phyloP scores from a whole-genome alignment of 2,113 vertebrate species.

The Ctenodactylus gundi region DNA sequence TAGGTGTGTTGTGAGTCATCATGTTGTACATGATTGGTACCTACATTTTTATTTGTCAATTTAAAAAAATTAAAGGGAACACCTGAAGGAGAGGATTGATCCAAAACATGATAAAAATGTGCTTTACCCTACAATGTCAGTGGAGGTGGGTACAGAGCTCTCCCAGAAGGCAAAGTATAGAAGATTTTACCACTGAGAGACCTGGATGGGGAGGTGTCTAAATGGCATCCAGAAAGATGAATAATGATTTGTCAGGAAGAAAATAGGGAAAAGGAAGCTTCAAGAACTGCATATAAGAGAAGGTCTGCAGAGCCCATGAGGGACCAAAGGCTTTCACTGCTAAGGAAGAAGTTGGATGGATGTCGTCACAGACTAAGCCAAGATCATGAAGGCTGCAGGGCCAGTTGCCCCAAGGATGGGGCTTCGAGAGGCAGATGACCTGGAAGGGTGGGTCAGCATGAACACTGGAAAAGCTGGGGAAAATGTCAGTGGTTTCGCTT shows the following conservation, averaged over 20 bases:
- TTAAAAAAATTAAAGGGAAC: neutral
- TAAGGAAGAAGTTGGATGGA: no score
- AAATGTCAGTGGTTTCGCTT: neutral
- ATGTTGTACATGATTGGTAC: neutral
- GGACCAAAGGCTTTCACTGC: no score
- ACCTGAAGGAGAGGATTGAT: neutral
- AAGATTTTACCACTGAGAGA: neutral
- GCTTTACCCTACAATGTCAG: neutral
- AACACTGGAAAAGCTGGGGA: neutral
- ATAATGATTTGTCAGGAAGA: neutral
- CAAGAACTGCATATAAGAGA: neutral
- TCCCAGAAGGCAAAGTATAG: neutral
- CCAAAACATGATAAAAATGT: neutral
- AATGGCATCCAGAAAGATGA: neutral
- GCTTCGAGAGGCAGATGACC: neutral
- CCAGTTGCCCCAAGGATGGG: neutral
- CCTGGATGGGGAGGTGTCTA: neutral
- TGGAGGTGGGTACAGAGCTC: neutral
- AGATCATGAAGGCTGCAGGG: rapidly evolving
- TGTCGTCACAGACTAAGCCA: no score
- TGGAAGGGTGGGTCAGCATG: neutral
- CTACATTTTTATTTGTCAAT: neutral
- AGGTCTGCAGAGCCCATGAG: neutral
- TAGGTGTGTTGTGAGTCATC: neutral
- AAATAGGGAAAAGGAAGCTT: neutral